These are phyloP conservation scores for Cecidostiba fungosa DNA, from an alignment of 2,888 invertebrate species.

Conservation along the genomic window DNA sequence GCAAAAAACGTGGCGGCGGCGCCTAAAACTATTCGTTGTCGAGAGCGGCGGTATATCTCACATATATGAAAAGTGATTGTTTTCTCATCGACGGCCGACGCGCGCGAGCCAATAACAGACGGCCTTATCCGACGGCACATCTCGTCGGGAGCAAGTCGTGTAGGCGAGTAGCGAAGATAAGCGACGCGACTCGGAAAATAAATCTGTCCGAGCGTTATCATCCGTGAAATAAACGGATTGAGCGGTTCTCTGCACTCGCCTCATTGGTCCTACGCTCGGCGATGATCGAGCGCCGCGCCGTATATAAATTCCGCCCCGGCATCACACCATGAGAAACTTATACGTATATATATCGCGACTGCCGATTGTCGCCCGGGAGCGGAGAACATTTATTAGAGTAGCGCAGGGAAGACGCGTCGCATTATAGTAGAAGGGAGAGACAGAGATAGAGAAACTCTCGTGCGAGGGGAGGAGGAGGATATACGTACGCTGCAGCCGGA, in stretches of 20 bases:
- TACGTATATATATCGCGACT: neutral
- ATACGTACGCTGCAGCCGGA: no score
- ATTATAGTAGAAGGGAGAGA: neutral
- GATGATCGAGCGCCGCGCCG: constrained; percentile 52
- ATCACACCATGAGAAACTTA: neutral
- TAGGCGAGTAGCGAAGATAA: constrained; percentile 28
- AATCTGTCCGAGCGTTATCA: constrained; percentile 62
- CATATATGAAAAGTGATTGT: constrained; percentile 39
- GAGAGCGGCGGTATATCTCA: neutral
- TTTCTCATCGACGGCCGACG: constrained; percentile 29
- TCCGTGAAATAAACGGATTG: constrained; percentile 63
- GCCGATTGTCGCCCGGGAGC: constrained; percentile 52
- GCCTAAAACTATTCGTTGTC: neutral
- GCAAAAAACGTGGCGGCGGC: neutral
- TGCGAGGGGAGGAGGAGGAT: no score
- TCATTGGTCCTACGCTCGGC: constrained; percentile 12
- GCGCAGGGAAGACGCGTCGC: neutral
- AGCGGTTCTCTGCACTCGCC: constrained; percentile 20
- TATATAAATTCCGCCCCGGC: constrained; percentile 40
- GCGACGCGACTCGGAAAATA: constrained; percentile 43
- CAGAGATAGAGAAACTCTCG: constrained; percentile 17
- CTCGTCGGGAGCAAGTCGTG: neutral
- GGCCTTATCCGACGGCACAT: neutral
- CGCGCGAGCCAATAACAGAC: neutral
- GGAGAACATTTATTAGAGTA: constrained; percentile 57